A percentile compares a stretch with the other conserved stretches of the same genome.
phyloP scores from a whole-genome alignment of 2,113 vertebrate genomes.

The Cynocephalus volans region DNA sequence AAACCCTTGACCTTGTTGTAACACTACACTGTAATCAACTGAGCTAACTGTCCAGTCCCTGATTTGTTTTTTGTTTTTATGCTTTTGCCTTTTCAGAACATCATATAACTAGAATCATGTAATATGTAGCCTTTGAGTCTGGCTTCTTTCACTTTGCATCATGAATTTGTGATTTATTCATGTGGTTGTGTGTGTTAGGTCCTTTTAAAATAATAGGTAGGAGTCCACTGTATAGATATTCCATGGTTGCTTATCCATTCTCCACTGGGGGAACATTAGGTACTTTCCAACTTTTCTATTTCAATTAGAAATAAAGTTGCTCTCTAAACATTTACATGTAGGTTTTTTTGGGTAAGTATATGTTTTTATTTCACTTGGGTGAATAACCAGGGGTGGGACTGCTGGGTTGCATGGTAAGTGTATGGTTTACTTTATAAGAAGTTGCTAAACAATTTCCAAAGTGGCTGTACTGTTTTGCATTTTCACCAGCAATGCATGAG shows the following conservation, averaged over 20 bases:
- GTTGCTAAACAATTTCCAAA: neutral
- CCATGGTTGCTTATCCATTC: neutral
- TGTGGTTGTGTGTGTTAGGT: neutral
- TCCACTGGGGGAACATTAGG: neutral
- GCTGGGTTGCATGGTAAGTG: neutral
- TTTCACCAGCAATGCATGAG: neutral
- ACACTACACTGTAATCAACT: too few species aligned
- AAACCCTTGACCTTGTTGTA: too few species aligned
- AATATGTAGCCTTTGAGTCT: neutral
- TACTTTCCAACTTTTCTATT: neutral
- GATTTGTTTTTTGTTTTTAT: neutral
- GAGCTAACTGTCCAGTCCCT: too few species aligned
- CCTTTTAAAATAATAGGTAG: neutral
- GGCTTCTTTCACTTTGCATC: neutral
- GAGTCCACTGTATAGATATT: neutral
- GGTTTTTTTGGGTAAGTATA: neutral
- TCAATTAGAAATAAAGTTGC: neutral
- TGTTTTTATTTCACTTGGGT: neutral
- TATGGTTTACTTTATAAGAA: slow-evolving; percentile 20
- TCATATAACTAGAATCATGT: neutral
- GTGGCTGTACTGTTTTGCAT: neutral
- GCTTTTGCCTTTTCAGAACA: neutral
- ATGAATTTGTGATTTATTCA: neutral
- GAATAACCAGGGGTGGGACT: neutral
- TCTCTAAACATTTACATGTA: neutral